These are phyloP conservation scores for Oxyteleia sp. DNA, from an alignment of 2,888 invertebrate genomes.

Conservation along the genomic window DNA sequence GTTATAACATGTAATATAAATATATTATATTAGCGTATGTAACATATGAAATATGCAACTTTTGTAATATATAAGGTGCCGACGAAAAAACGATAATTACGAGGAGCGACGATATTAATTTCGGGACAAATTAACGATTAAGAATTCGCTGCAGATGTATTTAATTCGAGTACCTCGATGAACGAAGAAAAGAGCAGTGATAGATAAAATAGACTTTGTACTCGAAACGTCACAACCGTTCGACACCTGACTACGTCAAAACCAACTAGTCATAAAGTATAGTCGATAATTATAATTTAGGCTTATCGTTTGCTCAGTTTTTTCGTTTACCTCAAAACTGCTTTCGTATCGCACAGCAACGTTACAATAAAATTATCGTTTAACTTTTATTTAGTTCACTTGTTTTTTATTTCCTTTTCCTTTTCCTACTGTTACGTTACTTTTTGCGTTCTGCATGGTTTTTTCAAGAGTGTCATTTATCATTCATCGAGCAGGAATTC, in stretches of 20 bases:
- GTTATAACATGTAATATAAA: constrained; percentile 78
- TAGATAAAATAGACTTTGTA: constrained; percentile 56
- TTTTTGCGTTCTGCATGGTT: constrained; percentile 44
- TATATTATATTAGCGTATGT: constrained; percentile 74
- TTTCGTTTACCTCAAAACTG: constrained; percentile 27
- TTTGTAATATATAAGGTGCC: constrained; percentile 63
- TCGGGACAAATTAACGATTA: constrained; percentile 45
- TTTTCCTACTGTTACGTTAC: not conserved
- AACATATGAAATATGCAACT: constrained; percentile 58
- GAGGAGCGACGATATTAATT: constrained; percentile 11
- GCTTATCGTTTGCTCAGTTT: constrained; percentile 16
- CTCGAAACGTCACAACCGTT: constrained; percentile 33
- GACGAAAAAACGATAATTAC: constrained; percentile 22
- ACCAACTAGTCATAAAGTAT: constrained; percentile 65
- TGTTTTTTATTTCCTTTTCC: constrained; percentile 27
- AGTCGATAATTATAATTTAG: constrained; percentile 59
- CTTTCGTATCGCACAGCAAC: constrained; percentile 54
- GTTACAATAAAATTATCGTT: constrained; percentile 60
- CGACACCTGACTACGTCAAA: constrained; percentile 37
- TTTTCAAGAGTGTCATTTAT: constrained; percentile 54
- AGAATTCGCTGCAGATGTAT: constrained; percentile 45
- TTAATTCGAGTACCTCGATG: constrained; percentile 30
- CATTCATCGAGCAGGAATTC: constrained; percentile 20
- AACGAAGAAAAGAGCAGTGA: constrained; percentile 26
- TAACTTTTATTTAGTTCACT: constrained; percentile 55